Percentiles rank a stretch among this genome's conserved stretches.
phyloP scores from a whole-genome alignment of 2,797 vertebrate species.

The Clarias pachynema region DNA sequence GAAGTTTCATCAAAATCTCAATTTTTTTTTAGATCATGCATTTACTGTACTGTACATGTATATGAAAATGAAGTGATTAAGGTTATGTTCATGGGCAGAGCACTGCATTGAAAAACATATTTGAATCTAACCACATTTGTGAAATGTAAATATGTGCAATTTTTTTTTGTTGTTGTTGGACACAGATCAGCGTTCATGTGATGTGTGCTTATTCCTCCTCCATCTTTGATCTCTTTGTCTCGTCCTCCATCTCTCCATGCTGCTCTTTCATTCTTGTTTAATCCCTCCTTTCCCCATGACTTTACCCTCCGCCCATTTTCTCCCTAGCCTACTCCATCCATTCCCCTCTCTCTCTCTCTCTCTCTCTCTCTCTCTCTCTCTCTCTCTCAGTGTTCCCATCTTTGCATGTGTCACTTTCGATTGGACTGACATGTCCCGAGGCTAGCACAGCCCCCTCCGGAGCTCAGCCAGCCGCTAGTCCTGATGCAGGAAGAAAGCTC shows the following conservation, averaged over 20 bases:
- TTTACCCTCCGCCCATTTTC: conserved; percentile 17
- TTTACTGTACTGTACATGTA: not conserved
- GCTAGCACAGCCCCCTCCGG: conserved; percentile 73
- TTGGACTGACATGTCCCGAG: conserved; percentile 81
- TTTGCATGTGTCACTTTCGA: conserved; percentile 83
- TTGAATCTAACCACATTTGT: not conserved
- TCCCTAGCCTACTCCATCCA: not conserved
- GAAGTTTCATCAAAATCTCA: not conserved
- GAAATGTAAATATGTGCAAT: not conserved
- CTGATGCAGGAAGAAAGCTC: conserved; percentile 71
- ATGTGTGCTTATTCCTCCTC: conserved; percentile 1
- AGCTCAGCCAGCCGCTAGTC: conserved; percentile 73
- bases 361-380: conserved; percentile 49
- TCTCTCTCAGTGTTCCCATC: conserved; percentile 73
- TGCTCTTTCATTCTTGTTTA: conserved; percentile 40
- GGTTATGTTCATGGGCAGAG: not conserved
- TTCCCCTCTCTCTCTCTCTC: conserved; percentile 35
- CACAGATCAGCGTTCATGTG: too few species aligned
- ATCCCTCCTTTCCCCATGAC: conserved; percentile 32
- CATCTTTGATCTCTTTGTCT: conserved; percentile 57
- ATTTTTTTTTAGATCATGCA: not conserved
- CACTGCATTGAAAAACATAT: not conserved
- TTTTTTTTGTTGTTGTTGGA: not conserved
- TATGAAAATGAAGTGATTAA: not conserved
- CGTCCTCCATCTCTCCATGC: conserved; percentile 58